A percentile compares a stretch with the other conserved stretches of the same genome.
Conservation (phyloP, 2,113 vertebrate genomes). For the Pungitius pungitius region DNA sequence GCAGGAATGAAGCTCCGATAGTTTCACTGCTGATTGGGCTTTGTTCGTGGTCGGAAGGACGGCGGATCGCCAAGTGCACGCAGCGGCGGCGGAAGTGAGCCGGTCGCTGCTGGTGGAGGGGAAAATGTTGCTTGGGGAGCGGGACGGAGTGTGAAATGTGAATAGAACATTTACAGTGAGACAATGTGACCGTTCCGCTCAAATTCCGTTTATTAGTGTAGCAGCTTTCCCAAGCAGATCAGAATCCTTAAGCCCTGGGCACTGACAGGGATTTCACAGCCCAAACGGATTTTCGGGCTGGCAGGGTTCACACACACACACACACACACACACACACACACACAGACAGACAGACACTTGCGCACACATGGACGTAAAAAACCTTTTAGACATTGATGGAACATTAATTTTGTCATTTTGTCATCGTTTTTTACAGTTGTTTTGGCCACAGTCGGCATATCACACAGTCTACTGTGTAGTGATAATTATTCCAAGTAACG, state of each 20-base stretch:
- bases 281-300: constrained; percentile 70
- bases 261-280: constrained; percentile 73
- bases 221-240: constrained; percentile 73
- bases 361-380: background rate
- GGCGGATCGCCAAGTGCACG: background rate
- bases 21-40: background rate
- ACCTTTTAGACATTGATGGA: background rate
- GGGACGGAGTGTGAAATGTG: no score
- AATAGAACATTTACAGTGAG: constrained; percentile 60
- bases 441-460: background rate
- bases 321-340: constrained; percentile 6
- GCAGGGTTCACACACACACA: constrained; percentile 43
- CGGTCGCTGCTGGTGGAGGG: background rate
- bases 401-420: background rate
- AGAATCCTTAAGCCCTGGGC: constrained; percentile 64
- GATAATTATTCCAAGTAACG: constrained; percentile 1
- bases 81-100: background rate
- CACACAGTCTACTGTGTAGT: background rate
- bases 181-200: constrained; percentile 72
- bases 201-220: constrained; percentile 63
- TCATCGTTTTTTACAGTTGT: background rate
- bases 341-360: background rate
- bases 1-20: background rate
- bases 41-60: background rate
- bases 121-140: no score